phyloP scores from a whole-genome alignment of 2,797 vertebrate species.

The Siniperca obscura region DNA sequence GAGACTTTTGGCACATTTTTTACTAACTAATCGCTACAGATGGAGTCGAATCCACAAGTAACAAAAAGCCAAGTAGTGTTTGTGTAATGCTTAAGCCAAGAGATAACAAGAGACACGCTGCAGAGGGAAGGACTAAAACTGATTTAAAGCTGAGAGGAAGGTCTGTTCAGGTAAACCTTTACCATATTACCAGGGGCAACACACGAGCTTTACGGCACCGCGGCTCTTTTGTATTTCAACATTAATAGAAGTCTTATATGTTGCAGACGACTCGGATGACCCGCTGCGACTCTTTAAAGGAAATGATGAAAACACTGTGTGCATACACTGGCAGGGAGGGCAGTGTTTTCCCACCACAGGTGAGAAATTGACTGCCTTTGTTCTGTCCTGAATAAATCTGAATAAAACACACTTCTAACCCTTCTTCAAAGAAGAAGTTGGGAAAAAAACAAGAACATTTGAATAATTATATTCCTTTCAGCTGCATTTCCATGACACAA shows the following conservation, averaged over 20 bases:
- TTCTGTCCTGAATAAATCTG: slow-evolving; percentile 53
- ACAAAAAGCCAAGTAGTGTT: background rate
- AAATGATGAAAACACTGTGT: slow-evolving; percentile 36
- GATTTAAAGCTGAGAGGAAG: slow-evolving; percentile 15
- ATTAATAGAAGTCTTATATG: background rate
- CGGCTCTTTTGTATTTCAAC: background rate
- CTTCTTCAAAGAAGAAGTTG: slow-evolving; percentile 53
- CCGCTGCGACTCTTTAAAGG: slow-evolving; percentile 18
- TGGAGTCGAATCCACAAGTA: too few species aligned
- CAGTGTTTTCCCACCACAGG: slow-evolving; percentile 34
- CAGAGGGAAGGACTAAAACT: slow-evolving; percentile 12
- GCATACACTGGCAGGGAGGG: slow-evolving; percentile 11
- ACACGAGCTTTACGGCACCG: background rate
- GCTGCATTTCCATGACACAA: slow-evolving; percentile 20
- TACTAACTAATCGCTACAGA: too few species aligned
- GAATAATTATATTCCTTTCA: slow-evolving; percentile 52
- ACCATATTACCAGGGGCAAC: background rate
- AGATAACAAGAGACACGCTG: background rate
- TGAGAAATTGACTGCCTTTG: slow-evolving; percentile 43
- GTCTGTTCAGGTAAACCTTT: slow-evolving; percentile 14
- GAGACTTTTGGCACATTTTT: too few species aligned
- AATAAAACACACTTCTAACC: slow-evolving; percentile 45
- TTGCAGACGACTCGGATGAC: background rate
- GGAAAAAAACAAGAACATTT: slow-evolving; percentile 24
- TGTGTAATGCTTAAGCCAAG: background rate